Evolutionary conservation across 2,113 vertebrate species (phyloP).

Genomic region (Bagarius yarrelli): DNA sequence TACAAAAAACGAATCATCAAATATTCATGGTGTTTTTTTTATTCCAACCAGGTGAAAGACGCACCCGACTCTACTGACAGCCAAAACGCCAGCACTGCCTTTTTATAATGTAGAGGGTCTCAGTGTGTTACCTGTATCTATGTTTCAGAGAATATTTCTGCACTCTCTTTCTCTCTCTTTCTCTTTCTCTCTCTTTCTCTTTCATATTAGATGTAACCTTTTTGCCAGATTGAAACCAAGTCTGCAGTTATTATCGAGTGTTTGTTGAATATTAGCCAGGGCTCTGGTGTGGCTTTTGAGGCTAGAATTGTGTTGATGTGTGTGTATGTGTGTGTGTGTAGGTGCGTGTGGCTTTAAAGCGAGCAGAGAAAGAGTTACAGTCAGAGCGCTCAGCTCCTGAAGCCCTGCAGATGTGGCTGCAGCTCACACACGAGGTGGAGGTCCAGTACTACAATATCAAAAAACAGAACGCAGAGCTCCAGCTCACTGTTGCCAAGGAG

Average conservation of each 20-base stretch:
- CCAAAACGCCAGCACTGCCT: too few relatives aligned
- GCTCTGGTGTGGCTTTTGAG: neutral
- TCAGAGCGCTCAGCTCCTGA: slow-evolving; percentile 92
- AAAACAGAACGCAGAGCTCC: slow-evolving; percentile 94
- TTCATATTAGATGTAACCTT: neutral
- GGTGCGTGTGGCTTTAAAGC: slow-evolving; percentile 96
- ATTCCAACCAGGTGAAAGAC: too few relatives aligned
- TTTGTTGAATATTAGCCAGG: neutral
- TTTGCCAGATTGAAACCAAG: neutral
- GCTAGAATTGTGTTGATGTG: neutral
- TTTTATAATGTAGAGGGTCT: neutral
- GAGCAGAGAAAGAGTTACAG: slow-evolving; percentile 94
- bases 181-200: neutral
- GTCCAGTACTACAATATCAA: slow-evolving; percentile 99
- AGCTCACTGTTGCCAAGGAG: slow-evolving; percentile 90
- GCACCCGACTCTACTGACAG: too few relatives aligned
- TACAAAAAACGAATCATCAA: too few relatives aligned
- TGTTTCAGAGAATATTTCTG: neutral
- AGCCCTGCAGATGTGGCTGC: slow-evolving; percentile 96
- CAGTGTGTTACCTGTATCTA: neutral
- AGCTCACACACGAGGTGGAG: slow-evolving; percentile 97
- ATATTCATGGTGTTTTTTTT: too few relatives aligned
- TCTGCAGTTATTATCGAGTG: neutral
- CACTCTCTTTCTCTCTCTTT: too few relatives aligned
- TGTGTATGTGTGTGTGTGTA: slow-evolving; percentile 50